Evolutionary conservation across 2,888 invertebrate genomes (phyloP).

Genomic region (Pinctada fucata): DNA sequence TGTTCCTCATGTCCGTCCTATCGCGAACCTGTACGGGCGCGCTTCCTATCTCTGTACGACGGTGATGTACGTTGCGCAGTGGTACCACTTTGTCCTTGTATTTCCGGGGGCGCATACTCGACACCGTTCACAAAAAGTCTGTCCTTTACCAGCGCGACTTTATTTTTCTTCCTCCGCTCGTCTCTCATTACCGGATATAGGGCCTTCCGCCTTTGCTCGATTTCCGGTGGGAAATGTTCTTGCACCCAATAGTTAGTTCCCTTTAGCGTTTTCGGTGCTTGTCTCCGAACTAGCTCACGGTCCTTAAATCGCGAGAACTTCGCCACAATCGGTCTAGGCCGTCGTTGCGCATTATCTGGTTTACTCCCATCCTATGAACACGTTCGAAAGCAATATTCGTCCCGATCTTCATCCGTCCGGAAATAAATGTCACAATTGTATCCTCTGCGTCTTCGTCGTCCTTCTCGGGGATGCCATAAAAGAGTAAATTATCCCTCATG

Average conservation of each 20-base stretch:
- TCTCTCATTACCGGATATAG: too few relatives aligned
- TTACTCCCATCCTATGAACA: conserved; percentile 30
- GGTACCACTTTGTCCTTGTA: not conserved
- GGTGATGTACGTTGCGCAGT: not conserved
- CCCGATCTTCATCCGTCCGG: conserved; percentile 13
- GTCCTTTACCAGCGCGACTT: conserved; percentile 2
- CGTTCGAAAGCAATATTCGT: conserved; percentile 26
- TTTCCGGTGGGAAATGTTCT: too few relatives aligned
- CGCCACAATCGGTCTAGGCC: too few relatives aligned
- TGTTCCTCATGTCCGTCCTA: not conserved
- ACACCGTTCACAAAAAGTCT: conserved; percentile 7
- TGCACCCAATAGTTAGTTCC: conserved; percentile 27
- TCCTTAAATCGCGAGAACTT: too few relatives aligned
- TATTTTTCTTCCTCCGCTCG: conserved; percentile 10
- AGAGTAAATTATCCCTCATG: too few relatives aligned
- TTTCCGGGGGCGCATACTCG: not conserved
- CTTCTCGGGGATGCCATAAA: too few relatives aligned
- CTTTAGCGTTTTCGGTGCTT: conserved; percentile 29
- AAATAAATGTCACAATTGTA: conserved; percentile 27
- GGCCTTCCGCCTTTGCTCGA: too few relatives aligned
- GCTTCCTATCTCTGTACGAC: not conserved
- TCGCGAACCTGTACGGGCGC: not conserved
- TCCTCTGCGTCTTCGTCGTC: conserved; percentile 39
- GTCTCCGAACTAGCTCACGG: too few relatives aligned
- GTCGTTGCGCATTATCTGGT: conserved; percentile 24